Percentiles rank a stretch among this genome's conserved stretches.
These are phyloP conservation scores for Subanguina moxae DNA, from an alignment of 1,140 invertebrate genomes.

Conservation along the genomic window DNA sequence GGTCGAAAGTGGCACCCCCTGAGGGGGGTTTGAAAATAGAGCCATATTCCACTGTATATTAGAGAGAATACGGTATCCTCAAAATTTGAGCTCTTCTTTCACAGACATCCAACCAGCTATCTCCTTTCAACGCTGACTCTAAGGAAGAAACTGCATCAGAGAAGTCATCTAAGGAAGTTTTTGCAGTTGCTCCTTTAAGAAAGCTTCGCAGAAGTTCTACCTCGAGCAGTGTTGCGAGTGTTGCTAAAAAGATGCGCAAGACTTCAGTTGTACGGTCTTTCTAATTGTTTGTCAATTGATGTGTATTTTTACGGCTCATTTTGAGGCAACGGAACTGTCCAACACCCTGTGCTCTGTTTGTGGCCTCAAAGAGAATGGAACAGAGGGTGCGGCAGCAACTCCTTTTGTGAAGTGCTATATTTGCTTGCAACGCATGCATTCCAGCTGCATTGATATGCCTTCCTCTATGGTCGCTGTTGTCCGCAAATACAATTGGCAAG, in stretches of 20 bases:
- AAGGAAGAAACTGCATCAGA: too few relatives aligned
- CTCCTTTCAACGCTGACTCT: too few relatives aligned
- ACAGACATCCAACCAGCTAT: too few relatives aligned
- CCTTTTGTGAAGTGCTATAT: constrained; percentile 19
- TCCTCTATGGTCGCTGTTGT: constrained; percentile 59
- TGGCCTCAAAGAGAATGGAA: background rate
- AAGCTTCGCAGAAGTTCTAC: background rate
- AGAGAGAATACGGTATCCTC: too few relatives aligned
- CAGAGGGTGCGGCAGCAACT: background rate
- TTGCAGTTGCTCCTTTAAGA: background rate
- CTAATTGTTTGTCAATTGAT: background rate
- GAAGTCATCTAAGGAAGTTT: too few relatives aligned
- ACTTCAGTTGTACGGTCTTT: background rate
- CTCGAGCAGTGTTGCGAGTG: background rate
- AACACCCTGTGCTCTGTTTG: constrained; percentile 11
- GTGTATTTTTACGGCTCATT: background rate
- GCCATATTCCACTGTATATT: too few relatives aligned
- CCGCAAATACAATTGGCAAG: constrained; percentile 75
- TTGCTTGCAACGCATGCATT: constrained; percentile 25
- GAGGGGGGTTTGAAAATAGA: too few relatives aligned
- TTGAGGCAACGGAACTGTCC: too few relatives aligned
- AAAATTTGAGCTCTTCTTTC: too few relatives aligned
- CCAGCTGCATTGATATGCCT: constrained; percentile 43
- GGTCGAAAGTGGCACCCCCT: too few relatives aligned
- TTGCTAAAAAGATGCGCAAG: background rate